Conservation (phyloP, 2,888 invertebrate genomes). For the Conus canariensis region DNA sequence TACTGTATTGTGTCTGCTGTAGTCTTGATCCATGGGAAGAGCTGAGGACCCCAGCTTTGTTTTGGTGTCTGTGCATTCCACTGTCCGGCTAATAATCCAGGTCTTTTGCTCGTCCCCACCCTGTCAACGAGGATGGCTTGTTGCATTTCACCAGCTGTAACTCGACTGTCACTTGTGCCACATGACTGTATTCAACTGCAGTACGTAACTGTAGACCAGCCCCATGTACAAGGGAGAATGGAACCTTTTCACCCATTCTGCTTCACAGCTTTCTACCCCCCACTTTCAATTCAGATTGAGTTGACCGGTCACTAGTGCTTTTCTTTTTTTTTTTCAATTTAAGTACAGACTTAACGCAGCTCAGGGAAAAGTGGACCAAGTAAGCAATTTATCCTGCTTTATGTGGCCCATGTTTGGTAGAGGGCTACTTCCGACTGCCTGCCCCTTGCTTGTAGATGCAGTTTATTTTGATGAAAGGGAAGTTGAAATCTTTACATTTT, state of each 20-base stretch:
- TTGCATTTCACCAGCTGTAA: conserved; percentile 40
- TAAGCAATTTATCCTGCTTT: not conserved
- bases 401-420: not conserved
- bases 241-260: not conserved
- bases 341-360: not conserved
- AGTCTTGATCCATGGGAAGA: conserved; percentile 35
- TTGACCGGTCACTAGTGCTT: not conserved
- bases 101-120: conserved; percentile 38
- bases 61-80: conserved; percentile 41
- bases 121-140: conserved; percentile 34
- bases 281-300: not conserved
- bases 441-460: not conserved
- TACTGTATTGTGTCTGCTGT: conserved; percentile 44
- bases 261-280: not conserved
- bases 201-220: not conserved
- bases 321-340: not conserved
- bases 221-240: not conserved
- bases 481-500: not conserved
- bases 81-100: conserved; percentile 37
- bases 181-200: not conserved
- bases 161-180: conserved; percentile 23
- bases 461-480: not conserved
- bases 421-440: not conserved
- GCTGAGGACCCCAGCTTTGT: conserved; percentile 40
- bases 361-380: not conserved